A percentile compares a stretch with the other conserved stretches of the same genome.
phyloP scores from a whole-genome alignment of 1,140 invertebrate species.

The Drosophila micromelanica region DNA sequence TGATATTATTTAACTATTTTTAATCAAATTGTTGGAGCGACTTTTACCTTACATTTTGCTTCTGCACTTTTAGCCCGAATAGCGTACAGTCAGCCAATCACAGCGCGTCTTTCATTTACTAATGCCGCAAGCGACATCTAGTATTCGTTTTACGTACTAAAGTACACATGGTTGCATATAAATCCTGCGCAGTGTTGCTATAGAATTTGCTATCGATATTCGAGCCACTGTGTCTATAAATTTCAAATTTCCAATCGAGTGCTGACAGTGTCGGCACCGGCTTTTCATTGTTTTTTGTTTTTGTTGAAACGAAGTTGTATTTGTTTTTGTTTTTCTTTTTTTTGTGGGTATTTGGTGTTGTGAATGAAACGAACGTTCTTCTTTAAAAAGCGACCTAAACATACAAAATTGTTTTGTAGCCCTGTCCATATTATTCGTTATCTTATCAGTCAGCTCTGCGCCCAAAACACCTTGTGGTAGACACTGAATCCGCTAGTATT shows the following conservation, averaged over 20 bases:
- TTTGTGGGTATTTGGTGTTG: neutral
- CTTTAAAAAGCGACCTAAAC: neutral
- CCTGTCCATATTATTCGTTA: constrained; percentile 43
- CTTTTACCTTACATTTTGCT: constrained; percentile 78
- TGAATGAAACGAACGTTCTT: neutral
- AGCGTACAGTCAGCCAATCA: constrained; percentile 79
- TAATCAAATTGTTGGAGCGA: constrained; percentile 61
- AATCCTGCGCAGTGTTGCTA: constrained; percentile 33
- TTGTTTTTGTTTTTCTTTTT: neutral
- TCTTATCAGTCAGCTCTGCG: constrained; percentile 59
- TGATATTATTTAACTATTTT: constrained; percentile 72
- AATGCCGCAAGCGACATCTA: constrained; percentile 62
- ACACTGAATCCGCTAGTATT: constrained; percentile 63
- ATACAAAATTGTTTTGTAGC: constrained; percentile 9
- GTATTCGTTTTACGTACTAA: constrained; percentile 47
- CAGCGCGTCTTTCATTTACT: constrained; percentile 64
- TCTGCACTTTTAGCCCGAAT: constrained; percentile 56
- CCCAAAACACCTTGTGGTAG: constrained; percentile 30
- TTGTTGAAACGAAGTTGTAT: neutral
- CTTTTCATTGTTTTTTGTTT: neutral
- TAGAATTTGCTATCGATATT: constrained; percentile 12
- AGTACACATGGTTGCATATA: constrained; percentile 39
- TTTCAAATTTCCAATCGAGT: constrained; percentile 36
- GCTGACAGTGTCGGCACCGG: constrained; percentile 5
- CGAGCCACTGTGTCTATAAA: neutral